A percentile compares a stretch with the other conserved stretches of the same genome.
These are phyloP conservation scores for Coturnix japonica DNA, from an alignment of 2,113 vertebrate genomes.

Conservation along the genomic window DNA sequence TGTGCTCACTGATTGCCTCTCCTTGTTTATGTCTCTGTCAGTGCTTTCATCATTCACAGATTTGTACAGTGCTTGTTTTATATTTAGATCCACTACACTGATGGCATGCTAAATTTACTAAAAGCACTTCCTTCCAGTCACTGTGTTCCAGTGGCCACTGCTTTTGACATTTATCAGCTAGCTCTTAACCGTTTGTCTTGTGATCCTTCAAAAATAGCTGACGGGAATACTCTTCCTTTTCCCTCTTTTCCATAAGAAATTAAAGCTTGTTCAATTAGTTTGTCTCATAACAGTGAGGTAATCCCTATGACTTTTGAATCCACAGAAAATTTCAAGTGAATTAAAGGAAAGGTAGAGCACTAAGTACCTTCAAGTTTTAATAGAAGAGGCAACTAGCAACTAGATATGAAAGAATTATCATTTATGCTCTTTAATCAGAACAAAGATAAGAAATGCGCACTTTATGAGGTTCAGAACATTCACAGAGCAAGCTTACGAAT, in stretches of 20 bases:
- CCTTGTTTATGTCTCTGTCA: background rate
- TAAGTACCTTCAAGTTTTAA: background rate
- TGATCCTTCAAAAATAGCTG: background rate
- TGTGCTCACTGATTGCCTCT: background rate
- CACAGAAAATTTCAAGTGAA: background rate
- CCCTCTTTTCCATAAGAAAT: background rate
- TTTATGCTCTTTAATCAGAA: background rate
- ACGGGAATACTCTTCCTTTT: background rate
- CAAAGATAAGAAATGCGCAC: background rate
- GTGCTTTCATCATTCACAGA: background rate
- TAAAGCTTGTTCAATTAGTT: background rate
- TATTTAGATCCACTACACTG: background rate
- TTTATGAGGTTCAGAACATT: background rate
- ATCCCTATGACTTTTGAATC: background rate
- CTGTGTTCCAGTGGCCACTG: accelerated
- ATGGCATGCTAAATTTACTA: too few species aligned
- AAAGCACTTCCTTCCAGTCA: background rate
- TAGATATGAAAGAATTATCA: background rate
- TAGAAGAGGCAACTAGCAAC: background rate
- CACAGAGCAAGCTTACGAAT: background rate
- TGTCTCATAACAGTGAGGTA: background rate
- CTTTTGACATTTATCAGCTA: background rate
- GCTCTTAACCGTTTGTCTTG: background rate
- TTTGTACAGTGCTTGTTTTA: background rate
- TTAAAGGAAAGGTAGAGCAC: background rate